phyloP scores from a whole-genome alignment of 2,113 vertebrate genomes.

The Microcebus tavaratra region DNA sequence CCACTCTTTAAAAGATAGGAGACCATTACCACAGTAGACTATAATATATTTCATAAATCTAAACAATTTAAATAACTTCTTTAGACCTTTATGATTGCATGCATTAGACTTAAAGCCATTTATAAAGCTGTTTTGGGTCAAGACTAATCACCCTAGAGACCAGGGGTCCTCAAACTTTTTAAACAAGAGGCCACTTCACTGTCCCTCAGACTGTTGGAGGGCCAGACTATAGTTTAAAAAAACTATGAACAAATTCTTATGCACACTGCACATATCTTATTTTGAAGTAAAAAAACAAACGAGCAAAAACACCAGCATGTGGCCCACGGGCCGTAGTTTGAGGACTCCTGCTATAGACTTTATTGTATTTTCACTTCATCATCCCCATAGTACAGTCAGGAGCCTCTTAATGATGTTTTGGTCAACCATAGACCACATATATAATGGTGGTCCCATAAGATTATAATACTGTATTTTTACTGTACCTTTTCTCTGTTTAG shows the following conservation, averaged over 20 bases:
- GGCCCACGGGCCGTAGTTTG: too few relatives aligned
- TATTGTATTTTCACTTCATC: not conserved
- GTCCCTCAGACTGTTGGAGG: too few relatives aligned
- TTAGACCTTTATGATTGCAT: conserved; percentile 3
- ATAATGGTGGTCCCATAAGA: not conserved
- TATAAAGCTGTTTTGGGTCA: not conserved
- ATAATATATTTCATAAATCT: not conserved
- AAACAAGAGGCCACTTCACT: too few relatives aligned
- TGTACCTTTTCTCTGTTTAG: not conserved
- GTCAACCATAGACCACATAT: not conserved
- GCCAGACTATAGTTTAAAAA: too few relatives aligned
- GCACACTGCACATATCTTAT: too few relatives aligned
- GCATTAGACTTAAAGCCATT: not conserved
- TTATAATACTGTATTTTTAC: not conserved
- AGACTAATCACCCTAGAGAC: not conserved
- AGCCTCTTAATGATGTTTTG: not conserved
- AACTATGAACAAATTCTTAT: too few relatives aligned
- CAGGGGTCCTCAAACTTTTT: too few relatives aligned
- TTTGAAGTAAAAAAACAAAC: too few relatives aligned
- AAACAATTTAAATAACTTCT: not conserved
- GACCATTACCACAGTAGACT: not conserved
- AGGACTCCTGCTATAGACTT: not conserved
- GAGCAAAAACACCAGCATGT: too few relatives aligned
- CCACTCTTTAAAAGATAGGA: not conserved
- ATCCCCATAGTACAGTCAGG: not conserved